A percentile compares a stretch with the other conserved stretches of the same genome.
Conservation (phyloP, 1,140 invertebrate genomes). For the Pseudomyrmex dendroicus region DNA sequence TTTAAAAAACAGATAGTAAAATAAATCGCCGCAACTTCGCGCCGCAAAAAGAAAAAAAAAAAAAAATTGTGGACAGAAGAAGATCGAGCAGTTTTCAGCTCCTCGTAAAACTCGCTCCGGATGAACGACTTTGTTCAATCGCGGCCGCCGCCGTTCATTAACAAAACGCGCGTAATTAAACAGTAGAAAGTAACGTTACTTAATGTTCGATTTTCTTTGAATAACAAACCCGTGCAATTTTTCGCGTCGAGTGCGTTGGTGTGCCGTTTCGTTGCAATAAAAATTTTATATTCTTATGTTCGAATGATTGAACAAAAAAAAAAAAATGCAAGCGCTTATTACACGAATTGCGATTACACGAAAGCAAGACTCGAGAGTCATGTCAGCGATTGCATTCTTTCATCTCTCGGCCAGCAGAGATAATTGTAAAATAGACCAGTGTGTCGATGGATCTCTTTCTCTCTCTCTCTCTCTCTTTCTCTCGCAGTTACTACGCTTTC, state of each 20-base stretch:
- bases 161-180: constrained; percentile 32
- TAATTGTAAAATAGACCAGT: constrained; percentile 60
- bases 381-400: neutral
- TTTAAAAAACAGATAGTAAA: neutral
- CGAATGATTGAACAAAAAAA: too few species aligned
- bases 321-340: too few species aligned
- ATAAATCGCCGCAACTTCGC: neutral
- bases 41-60: too few species aligned
- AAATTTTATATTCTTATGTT: neutral
- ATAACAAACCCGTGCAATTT: constrained; percentile 16
- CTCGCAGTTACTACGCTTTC: constrained; percentile 52
- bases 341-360: neutral
- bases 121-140: constrained; percentile 1
- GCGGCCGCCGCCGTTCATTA: neutral
- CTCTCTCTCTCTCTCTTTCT: too few species aligned
- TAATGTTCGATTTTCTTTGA: neutral
- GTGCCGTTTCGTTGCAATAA: constrained; percentile 4
- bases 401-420: constrained; percentile 1
- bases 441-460: constrained; percentile 34
- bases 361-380: constrained; percentile 12
- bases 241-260: neutral
- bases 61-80: neutral
- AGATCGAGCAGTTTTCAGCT: neutral
- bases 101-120: neutral
- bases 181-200: constrained; percentile 44